Percentiles rank a stretch among this genome's conserved stretches.
Conservation (phyloP, 2,797 vertebrate genomes). For the Crenuchus spilurus region DNA sequence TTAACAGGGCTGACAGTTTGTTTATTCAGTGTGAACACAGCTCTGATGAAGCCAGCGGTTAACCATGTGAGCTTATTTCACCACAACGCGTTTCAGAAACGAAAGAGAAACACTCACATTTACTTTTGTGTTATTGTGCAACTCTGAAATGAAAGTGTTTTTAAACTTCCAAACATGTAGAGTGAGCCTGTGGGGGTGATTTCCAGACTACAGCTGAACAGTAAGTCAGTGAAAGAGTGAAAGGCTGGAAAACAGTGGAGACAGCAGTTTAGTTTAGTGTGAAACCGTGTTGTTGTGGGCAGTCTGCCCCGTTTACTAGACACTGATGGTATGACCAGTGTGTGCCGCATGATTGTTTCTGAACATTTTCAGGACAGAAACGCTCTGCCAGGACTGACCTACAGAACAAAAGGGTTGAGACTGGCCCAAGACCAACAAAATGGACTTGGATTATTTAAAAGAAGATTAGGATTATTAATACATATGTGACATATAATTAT, state of each 20-base stretch:
- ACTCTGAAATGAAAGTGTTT: too few relatives aligned
- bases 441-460: too few relatives aligned
- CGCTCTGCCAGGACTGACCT: too few relatives aligned
- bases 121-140: neutral
- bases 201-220: neutral
- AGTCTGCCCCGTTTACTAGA: slow-evolving; percentile 12
- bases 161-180: too few relatives aligned
- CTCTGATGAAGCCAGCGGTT: neutral
- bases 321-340: neutral
- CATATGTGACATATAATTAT: too few relatives aligned
- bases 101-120: neutral
- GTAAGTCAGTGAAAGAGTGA: neutral
- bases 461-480: too few relatives aligned
- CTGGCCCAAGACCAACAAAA: too few relatives aligned
- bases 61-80: neutral
- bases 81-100: neutral
- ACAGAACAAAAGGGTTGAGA: too few relatives aligned
- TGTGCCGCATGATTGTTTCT: neutral
- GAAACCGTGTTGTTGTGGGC: neutral
- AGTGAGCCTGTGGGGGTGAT: neutral
- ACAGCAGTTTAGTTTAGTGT: neutral
- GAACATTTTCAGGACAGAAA: too few relatives aligned
- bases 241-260: neutral
- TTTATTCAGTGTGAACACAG: neutral
- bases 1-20: neutral